phyloP scores from a whole-genome alignment of 2,113 vertebrate species.

The Egretta garzetta region DNA sequence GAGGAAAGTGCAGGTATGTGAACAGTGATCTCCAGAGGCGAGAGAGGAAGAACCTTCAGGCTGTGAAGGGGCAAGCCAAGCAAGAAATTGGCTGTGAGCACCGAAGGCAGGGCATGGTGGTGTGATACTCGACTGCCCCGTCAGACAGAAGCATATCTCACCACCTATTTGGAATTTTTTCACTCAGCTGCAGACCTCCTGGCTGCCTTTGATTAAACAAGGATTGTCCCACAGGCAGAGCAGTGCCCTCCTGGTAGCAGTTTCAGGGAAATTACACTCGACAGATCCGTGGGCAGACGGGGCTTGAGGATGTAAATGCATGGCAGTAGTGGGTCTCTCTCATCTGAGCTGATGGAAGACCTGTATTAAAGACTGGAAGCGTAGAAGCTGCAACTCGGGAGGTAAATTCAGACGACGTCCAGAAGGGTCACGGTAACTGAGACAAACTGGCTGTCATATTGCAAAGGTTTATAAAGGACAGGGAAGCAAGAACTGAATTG shows the following conservation, averaged over 20 bases:
- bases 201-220: not conserved
- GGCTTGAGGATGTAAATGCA: not conserved
- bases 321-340: not conserved
- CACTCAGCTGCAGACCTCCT: not conserved
- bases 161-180: not conserved
- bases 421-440: not conserved
- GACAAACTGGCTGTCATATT: not conserved
- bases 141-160: not conserved
- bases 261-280: not conserved
- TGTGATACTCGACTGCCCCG: not conserved
- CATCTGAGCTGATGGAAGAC: not conserved
- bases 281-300: not conserved
- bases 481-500: not conserved
- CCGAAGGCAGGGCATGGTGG: not conserved
- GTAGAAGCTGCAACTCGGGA: accelerated
- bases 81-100: not conserved
- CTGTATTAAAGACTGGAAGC: not conserved
- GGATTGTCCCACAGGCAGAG: not conserved
- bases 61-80: not conserved
- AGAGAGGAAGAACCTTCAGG: not conserved
- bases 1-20: not conserved
- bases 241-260: not conserved
- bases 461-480: not conserved
- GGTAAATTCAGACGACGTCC: not conserved
- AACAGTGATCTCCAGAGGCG: not conserved